Evolutionary conservation across 2,113 vertebrate species (phyloP).

Genomic region (Pangasianodon hypophthalmus): DNA sequence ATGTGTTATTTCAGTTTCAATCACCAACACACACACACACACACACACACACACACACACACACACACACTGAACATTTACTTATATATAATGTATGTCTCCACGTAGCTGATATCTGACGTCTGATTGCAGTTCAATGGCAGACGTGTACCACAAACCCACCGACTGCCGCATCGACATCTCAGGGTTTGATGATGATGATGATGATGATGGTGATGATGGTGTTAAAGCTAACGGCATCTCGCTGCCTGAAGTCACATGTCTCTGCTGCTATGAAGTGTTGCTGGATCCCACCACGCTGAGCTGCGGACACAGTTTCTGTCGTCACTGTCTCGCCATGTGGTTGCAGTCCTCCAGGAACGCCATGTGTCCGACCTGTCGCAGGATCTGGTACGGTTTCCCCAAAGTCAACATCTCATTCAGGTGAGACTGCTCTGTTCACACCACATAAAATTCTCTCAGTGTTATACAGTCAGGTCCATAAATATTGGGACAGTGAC

Average conservation of each 20-base stretch:
- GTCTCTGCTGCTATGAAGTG: constrained; percentile 93
- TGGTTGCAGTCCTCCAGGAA: constrained; percentile 91
- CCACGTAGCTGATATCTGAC: background rate
- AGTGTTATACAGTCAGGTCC: too few relatives aligned
- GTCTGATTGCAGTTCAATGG: constrained; percentile 10
- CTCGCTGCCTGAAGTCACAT: constrained; percentile 84
- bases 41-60: background rate
- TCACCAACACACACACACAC: too few relatives aligned
- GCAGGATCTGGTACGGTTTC: constrained; percentile 92
- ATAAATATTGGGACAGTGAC: too few relatives aligned
- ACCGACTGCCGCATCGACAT: background rate
- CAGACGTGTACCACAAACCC: background rate
- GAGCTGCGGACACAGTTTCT: constrained; percentile 96
- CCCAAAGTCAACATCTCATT: constrained; percentile 93
- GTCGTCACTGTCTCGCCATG: constrained; percentile 88
- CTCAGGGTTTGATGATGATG: background rate
- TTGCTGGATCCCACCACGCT: constrained; percentile 91
- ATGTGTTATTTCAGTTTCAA: too few relatives aligned
- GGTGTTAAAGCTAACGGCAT: constrained; percentile 59
- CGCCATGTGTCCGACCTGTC: constrained; percentile 89
- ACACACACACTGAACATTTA: background rate
- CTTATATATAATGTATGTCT: background rate
- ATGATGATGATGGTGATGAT: background rate
- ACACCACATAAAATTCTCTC: background rate
- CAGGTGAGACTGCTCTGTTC: constrained; percentile 74